Conservation (phyloP, 30 jellyfish, hydroid and myxozoan genomes). For the Pelagia noctiluca region DNA sequence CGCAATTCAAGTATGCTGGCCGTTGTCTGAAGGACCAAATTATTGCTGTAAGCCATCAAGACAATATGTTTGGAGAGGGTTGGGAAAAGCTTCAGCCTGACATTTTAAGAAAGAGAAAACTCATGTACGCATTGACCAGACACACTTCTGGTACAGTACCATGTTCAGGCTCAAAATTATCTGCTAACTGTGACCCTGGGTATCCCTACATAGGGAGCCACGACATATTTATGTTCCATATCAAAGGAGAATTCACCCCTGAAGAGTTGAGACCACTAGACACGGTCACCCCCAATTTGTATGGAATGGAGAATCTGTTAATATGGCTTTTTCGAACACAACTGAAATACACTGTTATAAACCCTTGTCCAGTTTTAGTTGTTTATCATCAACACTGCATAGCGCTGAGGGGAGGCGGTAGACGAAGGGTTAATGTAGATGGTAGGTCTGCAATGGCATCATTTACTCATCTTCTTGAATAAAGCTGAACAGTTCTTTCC, state of each 20-base stretch:
- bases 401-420: slow-evolving; percentile 17
- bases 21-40: not conserved
- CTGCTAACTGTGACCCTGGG: slow-evolving; percentile 48
- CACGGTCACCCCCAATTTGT: slow-evolving; percentile 33
- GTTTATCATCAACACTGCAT: slow-evolving; percentile 61
- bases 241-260: not conserved
- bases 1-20: slow-evolving; percentile 22
- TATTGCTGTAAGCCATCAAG: slow-evolving; percentile 41
- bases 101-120: not conserved
- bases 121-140: slow-evolving; percentile 69
- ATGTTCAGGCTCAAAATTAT: slow-evolving; percentile 35
- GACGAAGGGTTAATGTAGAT: slow-evolving; percentile 20
- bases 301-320: slow-evolving; percentile 57
- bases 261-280: slow-evolving; percentile 26
- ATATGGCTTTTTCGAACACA: slow-evolving; percentile 53
- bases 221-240: slow-evolving; percentile 46
- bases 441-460: not conserved
- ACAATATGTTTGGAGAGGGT: slow-evolving; percentile 57
- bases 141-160: slow-evolving; percentile 20
- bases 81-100: slow-evolving; percentile 32
- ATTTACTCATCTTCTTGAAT: no score
- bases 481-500: no score
- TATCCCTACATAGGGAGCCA: no score
- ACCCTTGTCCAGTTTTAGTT: slow-evolving; percentile 52
- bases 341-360: slow-evolving; percentile 35